These are phyloP conservation scores for Sarotherodon lohbergeri DNA, from an alignment of 2,113 vertebrate genomes.

Conservation along the genomic window DNA sequence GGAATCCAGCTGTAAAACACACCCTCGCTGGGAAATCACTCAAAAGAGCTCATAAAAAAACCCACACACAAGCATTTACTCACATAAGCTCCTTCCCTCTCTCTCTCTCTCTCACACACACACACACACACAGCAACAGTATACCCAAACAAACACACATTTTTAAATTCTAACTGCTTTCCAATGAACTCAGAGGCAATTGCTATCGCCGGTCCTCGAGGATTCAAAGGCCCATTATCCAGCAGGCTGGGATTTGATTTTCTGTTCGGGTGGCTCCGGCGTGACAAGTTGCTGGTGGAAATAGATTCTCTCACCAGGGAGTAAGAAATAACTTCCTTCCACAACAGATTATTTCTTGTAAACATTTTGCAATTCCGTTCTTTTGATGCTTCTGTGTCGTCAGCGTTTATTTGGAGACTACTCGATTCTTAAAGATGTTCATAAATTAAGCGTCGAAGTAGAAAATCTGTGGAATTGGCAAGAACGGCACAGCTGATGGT, in stretches of 20 bases:
- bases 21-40: slow-evolving; percentile 54
- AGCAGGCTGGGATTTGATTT: not conserved
- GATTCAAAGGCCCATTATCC: slow-evolving; percentile 18
- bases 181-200: not conserved
- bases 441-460: not conserved
- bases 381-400: not conserved
- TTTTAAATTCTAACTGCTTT: not conserved
- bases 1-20: slow-evolving; percentile 62
- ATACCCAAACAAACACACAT: not conserved
- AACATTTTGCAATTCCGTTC: not conserved
- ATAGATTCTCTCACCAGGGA: slow-evolving; percentile 22
- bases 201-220: not conserved
- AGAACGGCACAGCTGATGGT: not conserved
- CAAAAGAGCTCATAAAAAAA: slow-evolving; percentile 53
- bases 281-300: slow-evolving; percentile 2
- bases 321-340: not conserved
- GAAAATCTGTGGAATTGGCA: not conserved
- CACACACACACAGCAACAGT: not conserved
- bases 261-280: not conserved
- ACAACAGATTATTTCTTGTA: not conserved
- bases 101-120: not conserved
- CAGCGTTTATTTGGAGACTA: not conserved
- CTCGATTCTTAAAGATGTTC: not conserved
- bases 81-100: not conserved
- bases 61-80: not conserved